phyloP scores from a whole-genome alignment of 2,888 invertebrate genomes.

The Clistopyga incitator region DNA sequence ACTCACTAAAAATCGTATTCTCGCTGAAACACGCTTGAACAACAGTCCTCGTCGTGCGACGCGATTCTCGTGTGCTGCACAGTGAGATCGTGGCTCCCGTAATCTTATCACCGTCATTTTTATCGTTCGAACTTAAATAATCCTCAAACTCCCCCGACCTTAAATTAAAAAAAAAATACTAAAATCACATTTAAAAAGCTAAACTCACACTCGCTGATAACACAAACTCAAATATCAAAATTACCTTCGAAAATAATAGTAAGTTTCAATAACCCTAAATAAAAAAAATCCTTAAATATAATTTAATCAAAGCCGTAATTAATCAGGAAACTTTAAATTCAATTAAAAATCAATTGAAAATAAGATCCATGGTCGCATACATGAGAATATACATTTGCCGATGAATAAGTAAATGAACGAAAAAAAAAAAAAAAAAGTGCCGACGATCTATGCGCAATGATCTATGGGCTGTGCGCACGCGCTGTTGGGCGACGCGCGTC shows the following conservation, averaged over 20 bases:
- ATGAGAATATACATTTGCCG: too few species aligned
- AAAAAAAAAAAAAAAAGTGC: conserved; percentile 37
- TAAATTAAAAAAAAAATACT: too few species aligned
- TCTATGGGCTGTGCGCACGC: conserved; percentile 55
- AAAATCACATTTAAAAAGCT: too few species aligned
- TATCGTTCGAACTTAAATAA: background rate
- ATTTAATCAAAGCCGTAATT: too few species aligned
- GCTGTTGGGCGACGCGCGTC: conserved; percentile 43
- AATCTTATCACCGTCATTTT: background rate
- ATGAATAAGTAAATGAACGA: too few species aligned
- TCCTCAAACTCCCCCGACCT: too few species aligned
- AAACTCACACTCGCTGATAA: background rate
- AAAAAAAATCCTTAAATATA: background rate
- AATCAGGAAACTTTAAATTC: too few species aligned
- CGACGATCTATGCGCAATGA: conserved; percentile 53
- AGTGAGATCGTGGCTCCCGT: conserved; percentile 21
- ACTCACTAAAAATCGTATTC: too few species aligned
- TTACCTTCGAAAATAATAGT: background rate
- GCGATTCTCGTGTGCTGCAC: conserved; percentile 26
- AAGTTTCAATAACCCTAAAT: background rate
- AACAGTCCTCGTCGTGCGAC: background rate
- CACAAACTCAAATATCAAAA: too few species aligned
- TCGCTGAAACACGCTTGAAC: background rate
- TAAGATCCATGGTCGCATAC: too few species aligned
- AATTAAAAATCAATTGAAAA: too few species aligned